Conservation (phyloP, 1,140 invertebrate species). For the Armadillidium nasatum region DNA sequence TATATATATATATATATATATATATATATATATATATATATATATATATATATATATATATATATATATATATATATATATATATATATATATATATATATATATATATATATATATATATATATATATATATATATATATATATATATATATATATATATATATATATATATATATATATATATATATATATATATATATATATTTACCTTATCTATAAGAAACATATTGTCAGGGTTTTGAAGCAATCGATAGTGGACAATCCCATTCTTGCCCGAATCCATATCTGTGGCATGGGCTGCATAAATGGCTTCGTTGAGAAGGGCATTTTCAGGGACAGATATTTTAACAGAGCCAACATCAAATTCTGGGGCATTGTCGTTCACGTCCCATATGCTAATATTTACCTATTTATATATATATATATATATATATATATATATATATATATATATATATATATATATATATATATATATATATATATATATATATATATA, state of each 20-base stretch:
- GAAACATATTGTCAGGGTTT: slow-evolving; percentile 55
- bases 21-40: too few relatives aligned
- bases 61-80: too few relatives aligned
- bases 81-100: too few relatives aligned
- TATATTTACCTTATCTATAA: slow-evolving; percentile 52
- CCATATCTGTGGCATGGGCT: slow-evolving; percentile 76
- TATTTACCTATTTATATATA: slow-evolving; percentile 65
- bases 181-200: too few relatives aligned
- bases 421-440: neutral
- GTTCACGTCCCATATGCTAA: slow-evolving; percentile 85
- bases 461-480: neutral
- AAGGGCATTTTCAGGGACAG: slow-evolving; percentile 76
- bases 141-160: too few relatives aligned
- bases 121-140: too few relatives aligned
- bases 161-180: neutral
- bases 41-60: too few relatives aligned
- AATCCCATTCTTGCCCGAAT: slow-evolving; percentile 67
- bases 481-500: neutral
- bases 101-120: neutral
- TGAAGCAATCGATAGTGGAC: slow-evolving; percentile 68
- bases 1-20: too few relatives aligned
- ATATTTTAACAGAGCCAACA: slow-evolving; percentile 69
- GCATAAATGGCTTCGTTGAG: slow-evolving; percentile 74
- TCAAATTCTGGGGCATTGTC: slow-evolving; percentile 87
- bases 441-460: neutral